phyloP scores from a whole-genome alignment of 2,797 vertebrate species.

The Gadopsis marmoratus region DNA sequence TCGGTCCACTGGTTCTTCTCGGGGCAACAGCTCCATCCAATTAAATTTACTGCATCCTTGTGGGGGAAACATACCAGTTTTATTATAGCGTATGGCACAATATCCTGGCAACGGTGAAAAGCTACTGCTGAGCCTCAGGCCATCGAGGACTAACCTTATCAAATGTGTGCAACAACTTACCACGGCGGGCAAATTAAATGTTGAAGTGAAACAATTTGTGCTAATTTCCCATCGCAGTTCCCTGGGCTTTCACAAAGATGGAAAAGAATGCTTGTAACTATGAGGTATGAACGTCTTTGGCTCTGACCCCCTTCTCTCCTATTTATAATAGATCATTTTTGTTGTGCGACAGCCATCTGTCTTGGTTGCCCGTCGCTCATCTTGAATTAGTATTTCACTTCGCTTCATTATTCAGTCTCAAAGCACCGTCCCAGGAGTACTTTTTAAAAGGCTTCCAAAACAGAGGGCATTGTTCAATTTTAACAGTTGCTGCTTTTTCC shows the following conservation, averaged over 20 bases:
- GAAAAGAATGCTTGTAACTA: slow-evolving; percentile 77
- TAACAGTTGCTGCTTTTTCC: slow-evolving; percentile 25
- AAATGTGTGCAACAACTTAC: slow-evolving; percentile 51
- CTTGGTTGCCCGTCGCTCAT: slow-evolving; percentile 30
- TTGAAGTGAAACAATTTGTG: slow-evolving; percentile 72
- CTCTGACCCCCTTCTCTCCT: slow-evolving; percentile 36
- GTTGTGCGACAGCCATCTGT: slow-evolving; percentile 40
- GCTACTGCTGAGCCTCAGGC: slow-evolving; percentile 47
- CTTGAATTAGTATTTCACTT: slow-evolving; percentile 12
- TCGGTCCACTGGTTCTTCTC: slow-evolving; percentile 35
- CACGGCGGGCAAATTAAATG: slow-evolving; percentile 66
- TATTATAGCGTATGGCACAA: slow-evolving; percentile 48
- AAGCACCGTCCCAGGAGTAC: slow-evolving; percentile 36
- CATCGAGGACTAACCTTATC: slow-evolving; percentile 42
- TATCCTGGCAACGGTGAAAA: slow-evolving; percentile 57
- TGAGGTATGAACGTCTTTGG: slow-evolving; percentile 52
- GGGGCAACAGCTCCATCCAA: slow-evolving; percentile 50
- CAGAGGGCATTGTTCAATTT: slow-evolving; percentile 60
- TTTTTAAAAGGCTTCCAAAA: slow-evolving; percentile 52
- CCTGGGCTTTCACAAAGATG: slow-evolving; percentile 56
- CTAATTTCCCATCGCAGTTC: slow-evolving; percentile 75
- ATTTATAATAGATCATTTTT: slow-evolving; percentile 46
- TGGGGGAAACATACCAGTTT: slow-evolving; percentile 61
- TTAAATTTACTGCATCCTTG: slow-evolving; percentile 74
- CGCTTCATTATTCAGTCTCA: slow-evolving; percentile 28